phyloP scores from a whole-genome alignment of 2,888 invertebrate species.

The Spisula solida region DNA sequence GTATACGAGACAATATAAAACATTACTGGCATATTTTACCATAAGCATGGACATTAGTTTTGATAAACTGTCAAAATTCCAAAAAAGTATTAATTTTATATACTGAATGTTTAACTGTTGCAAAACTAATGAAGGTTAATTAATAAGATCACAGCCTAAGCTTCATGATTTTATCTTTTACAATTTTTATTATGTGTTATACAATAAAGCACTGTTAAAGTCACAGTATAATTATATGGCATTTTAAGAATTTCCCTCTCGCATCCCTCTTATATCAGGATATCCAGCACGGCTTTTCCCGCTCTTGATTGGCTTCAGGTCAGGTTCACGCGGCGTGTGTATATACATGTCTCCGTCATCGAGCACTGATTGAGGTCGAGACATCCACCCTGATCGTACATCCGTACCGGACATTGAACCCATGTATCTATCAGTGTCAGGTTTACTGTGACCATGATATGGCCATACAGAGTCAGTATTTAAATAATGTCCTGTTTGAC shows the following conservation, averaged over 20 bases:
- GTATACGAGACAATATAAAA: neutral
- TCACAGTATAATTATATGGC: conserved; percentile 39
- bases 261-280: conserved; percentile 61
- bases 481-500: conserved; percentile 64
- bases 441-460: conserved; percentile 69
- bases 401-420: conserved; percentile 70
- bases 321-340: conserved; percentile 73
- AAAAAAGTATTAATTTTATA: neutral
- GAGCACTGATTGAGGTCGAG: conserved; percentile 75
- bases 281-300: conserved; percentile 65
- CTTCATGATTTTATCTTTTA: conserved; percentile 48
- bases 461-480: conserved; percentile 75
- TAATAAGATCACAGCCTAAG: conserved; percentile 41
- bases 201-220: conserved; percentile 38
- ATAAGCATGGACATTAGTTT: neutral
- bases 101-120: neutral
- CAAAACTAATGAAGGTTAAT: neutral
- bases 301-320: conserved; percentile 73
- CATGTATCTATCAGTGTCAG: conserved; percentile 67
- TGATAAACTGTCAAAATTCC: neutral
- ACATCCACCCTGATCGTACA: conserved; percentile 74
- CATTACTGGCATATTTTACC: conserved; percentile 8
- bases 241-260: conserved; percentile 54
- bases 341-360: conserved; percentile 71
- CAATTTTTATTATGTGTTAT: conserved; percentile 5